Conservation (phyloP, 2,797 vertebrate species). For the Silurus aristotelis region DNA sequence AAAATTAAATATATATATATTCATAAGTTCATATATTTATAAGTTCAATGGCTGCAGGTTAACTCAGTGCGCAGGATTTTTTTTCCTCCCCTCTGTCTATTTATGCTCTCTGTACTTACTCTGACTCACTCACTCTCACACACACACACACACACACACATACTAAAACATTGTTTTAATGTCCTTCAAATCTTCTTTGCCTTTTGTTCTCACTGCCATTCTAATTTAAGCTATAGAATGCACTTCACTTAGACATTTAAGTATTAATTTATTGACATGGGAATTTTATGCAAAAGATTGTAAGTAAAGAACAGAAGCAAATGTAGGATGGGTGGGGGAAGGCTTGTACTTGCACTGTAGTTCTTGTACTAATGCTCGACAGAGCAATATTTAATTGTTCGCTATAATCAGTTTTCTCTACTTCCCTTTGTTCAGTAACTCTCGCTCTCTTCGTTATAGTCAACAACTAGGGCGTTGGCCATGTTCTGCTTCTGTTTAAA, state of each 20-base stretch:
- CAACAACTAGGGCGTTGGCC: conserved; percentile 41
- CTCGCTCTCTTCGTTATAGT: conserved; percentile 24
- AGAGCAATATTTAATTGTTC: background rate
- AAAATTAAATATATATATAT: too few relatives aligned
- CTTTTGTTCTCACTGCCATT: background rate
- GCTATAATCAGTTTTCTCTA: background rate
- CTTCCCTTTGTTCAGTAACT: background rate
- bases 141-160: background rate
- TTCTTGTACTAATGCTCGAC: background rate
- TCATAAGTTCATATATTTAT: too few relatives aligned
- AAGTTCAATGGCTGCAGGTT: background rate
- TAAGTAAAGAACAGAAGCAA: background rate
- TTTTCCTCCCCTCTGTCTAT: background rate
- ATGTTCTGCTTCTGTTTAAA: conserved; percentile 4
- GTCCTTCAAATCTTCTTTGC: background rate
- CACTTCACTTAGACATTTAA: background rate
- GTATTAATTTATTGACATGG: background rate
- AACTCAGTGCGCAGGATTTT: background rate
- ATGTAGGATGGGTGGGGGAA: background rate
- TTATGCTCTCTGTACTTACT: background rate
- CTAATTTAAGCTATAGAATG: background rate
- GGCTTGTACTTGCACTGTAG: background rate
- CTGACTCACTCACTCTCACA: background rate
- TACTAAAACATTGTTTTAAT: background rate
- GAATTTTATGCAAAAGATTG: background rate